Evolutionary conservation across 2,888 invertebrate genomes (phyloP), one percentile per base, ranked within the genome.

Genomic region (Drosophila borborema): DNA sequence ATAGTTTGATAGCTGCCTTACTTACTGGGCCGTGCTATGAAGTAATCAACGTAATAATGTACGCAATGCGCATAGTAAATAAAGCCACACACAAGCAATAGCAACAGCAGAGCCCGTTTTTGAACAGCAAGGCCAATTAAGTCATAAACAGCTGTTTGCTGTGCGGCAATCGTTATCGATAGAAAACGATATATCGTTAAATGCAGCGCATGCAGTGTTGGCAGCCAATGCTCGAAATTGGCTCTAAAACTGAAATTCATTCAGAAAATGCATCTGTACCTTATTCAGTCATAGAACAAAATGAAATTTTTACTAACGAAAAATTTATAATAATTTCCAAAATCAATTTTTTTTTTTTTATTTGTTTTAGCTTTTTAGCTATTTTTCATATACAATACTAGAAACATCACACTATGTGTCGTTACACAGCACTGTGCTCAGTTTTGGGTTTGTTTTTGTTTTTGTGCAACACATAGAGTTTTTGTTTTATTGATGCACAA

Each of bases 361-460:
- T 18, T 4, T 10, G 9, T 16, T 53, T 20, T 3, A 18, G 8
- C 12, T 51, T 34, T 20, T 16, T 20, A 43, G 14, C 9, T 14
- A 31, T n/a, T 18, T 48, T 48, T 31, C 3, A 3, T 34, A 18
- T 34, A 10, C 60, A 72, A 2, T 53, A 36, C 41, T 16, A 3
- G 6, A 7, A n/a, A 1, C 20, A 14, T 36, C 28, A 10, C 38
- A 16, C 38, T 41, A 3, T 45, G 20, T 34, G 10, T 3, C 65
- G 56, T 18, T 78, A 45, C 67, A 23, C 82, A 79, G 53, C 79
- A 78, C 79, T 78, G 63, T 12, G 6, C 12, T 46, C 12, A 69
- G 66, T 78, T 81, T 74, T 64, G 62, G 69, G 68, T 70, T 80
- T 79, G 82, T 79, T 78, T 78, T 80, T 80, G 80, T 80, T 79